phyloP scores from a whole-genome alignment of 1,140 invertebrate species.

The Ceratina calcarata region DNA sequence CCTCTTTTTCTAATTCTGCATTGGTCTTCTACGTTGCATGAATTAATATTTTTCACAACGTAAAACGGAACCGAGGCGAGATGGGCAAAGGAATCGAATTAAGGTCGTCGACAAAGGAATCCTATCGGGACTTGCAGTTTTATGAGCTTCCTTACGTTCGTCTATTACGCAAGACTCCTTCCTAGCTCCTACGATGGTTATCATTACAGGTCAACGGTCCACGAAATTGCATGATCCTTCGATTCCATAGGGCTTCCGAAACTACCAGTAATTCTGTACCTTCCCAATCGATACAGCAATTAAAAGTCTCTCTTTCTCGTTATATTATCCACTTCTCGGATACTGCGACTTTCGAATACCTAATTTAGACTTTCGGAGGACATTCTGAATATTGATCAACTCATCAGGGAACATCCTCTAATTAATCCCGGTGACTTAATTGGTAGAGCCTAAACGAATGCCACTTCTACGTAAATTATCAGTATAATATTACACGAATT shows the following conservation, averaged over 20 bases:
- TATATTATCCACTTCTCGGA: too few species aligned
- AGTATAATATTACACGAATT: too few species aligned
- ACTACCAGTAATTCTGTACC: slow-evolving; percentile 23
- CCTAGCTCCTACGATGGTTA: slow-evolving; percentile 67
- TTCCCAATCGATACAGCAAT: slow-evolving; percentile 9
- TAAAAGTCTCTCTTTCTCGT: neutral
- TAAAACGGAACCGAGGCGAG: neutral
- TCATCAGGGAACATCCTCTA: neutral
- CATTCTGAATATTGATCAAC: neutral
- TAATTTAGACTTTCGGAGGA: neutral
- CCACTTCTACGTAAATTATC: too few species aligned
- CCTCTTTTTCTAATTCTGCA: too few species aligned
- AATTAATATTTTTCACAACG: slow-evolving; percentile 14
- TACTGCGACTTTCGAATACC: neutral
- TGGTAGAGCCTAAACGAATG: too few species aligned
- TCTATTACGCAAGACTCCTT: slow-evolving; percentile 61
- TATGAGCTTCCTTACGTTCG: slow-evolving; percentile 48
- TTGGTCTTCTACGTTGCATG: neutral
- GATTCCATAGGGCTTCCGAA: slow-evolving; percentile 47
- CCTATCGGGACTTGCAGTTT: slow-evolving; percentile 43
- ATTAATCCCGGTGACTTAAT: neutral
- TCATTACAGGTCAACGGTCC: slow-evolving; percentile 73
- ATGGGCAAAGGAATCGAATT: slow-evolving; percentile 12
- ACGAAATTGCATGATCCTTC: slow-evolving; percentile 71
- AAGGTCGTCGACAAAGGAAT: slow-evolving; percentile 27